Conservation (phyloP, 2,113 vertebrate genomes). For the Neotragus pygmaeus region DNA sequence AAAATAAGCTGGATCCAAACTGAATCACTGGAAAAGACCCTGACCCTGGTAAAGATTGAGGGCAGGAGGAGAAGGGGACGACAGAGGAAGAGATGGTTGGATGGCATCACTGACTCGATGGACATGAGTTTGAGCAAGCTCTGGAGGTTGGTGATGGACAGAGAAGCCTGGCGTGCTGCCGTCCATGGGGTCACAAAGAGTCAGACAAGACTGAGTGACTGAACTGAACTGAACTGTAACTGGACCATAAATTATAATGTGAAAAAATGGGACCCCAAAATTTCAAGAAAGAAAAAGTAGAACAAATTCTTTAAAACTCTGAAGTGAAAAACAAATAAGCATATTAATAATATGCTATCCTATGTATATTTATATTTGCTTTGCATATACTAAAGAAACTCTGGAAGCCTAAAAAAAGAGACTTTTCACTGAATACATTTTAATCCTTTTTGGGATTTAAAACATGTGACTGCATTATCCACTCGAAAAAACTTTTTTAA, state of each 20-base stretch:
- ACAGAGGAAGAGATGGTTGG: background rate
- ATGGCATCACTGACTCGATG: background rate
- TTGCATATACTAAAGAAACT: conserved; percentile 4
- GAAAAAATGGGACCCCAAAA: background rate
- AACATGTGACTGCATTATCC: background rate
- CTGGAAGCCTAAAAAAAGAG: background rate
- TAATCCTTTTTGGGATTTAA: background rate
- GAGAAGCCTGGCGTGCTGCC: background rate
- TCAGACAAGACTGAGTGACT: background rate
- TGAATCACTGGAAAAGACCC: background rate
- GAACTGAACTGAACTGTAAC: background rate
- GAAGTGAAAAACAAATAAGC: background rate
- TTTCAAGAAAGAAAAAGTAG: background rate
- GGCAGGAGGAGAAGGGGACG: background rate
- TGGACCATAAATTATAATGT: background rate
- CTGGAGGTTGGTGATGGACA: background rate
- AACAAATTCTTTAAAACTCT: background rate
- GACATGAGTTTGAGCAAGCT: background rate
- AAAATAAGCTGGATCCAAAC: background rate
- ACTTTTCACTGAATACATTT: background rate
- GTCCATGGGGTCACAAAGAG: background rate
- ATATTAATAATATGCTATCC: background rate
- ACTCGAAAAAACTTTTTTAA: background rate
- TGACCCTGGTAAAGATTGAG: background rate
- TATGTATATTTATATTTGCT: background rate